Percentiles rank a stretch among this genome's conserved stretches.
Evolutionary conservation across 2,888 invertebrate species (phyloP).

Genomic region (Cosmia pyralina): DNA sequence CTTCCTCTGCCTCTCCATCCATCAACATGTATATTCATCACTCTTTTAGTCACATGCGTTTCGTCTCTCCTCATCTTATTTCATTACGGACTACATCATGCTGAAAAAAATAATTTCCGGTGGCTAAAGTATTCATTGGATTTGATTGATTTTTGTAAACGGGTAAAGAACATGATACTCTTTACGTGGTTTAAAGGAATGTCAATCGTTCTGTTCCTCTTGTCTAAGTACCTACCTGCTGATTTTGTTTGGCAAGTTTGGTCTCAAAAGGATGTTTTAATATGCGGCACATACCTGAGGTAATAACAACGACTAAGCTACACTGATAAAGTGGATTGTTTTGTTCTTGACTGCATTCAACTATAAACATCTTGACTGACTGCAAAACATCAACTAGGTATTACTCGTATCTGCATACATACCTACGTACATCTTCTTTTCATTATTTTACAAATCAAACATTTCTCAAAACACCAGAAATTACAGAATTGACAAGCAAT

Average conservation of each 20-base stretch:
- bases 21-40: no score
- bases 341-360: neutral
- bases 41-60: no score
- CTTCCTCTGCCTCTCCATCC: no score
- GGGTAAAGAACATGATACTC: no score
- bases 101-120: no score
- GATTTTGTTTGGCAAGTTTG: constrained; percentile 24
- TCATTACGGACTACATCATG: no score
- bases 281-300: neutral
- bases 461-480: neutral
- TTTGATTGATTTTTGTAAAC: no score
- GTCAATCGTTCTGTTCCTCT: no score
- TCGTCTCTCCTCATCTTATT: no score
- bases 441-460: neutral
- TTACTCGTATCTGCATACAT: no score
- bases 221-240: neutral
- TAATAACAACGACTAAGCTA: neutral
- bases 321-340: neutral
- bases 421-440: neutral
- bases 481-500: neutral
- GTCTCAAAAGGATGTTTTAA: constrained; percentile 13
- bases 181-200: no score
- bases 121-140: no score
- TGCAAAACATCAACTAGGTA: constrained; percentile 2
- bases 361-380: neutral